Base-by-base conservation (phyloP, 2,113 vertebrate genomes). In the Hippocampus abdominalis region DNA sequence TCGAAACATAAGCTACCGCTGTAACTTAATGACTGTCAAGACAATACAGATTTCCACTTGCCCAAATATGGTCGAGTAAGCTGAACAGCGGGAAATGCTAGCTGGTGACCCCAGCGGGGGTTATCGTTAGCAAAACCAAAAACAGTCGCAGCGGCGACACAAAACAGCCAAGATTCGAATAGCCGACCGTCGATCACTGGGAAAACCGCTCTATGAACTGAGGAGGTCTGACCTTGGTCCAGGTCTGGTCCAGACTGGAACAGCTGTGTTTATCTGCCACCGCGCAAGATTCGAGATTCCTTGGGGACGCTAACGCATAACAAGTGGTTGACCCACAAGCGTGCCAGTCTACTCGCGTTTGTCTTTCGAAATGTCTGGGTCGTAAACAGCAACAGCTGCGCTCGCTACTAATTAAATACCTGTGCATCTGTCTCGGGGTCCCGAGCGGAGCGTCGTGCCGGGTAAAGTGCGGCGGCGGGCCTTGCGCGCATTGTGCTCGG, bases 361-460 rank as follows among this genome's bases (percentile, higher is more conserved):
- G 65, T 69, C 75, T 29, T 70, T 68, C 56, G 32, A 71, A 81
- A 76, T 71, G 74, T 73, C 79, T 56, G 20, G 61, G 76, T 80
- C 83, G 81, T 83, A 84, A 86, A 84, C 84, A 88, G 81, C 69
- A 84, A 81, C 89, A 89, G 83, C 84, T 89, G 89, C 78, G 78
- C 74, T 80, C 81, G 64, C 70, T 79, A 69, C 86, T 80, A 84
- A 88, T 90, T 87, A 87, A 89, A 82, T 85, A 87, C 81, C 81
- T 81, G 84, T 85, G 72, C 89, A 90, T 88, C 87, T 90, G 89
- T 75, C 70, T 69, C 16, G 75, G 32, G 75, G 81, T 81, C 62
- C 40, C 40, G 36, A n/a, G 62, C 39, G 62, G 62, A 23, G 39
- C 4, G 62, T 64, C n/a, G 39, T 29, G 20, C 27, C 27, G 21